phyloP scores from a whole-genome alignment of 2,797 vertebrate genomes.

The Parauchenoglanis ngamensis region DNA sequence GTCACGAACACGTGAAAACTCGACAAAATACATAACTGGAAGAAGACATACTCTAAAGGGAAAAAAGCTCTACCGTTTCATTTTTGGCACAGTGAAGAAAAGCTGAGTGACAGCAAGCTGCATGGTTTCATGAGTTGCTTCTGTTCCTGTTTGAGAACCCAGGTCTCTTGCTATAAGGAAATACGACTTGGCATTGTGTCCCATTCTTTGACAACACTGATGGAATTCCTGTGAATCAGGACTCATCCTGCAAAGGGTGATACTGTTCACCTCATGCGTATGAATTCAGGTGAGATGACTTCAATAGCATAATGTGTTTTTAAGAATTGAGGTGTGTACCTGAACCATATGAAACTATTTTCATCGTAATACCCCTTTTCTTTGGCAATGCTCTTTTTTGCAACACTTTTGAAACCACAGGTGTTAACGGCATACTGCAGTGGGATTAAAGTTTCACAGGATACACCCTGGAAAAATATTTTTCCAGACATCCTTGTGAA shows the following conservation, averaged over 20 bases:
- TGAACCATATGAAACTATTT: slow-evolving; percentile 23
- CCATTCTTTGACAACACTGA: background rate
- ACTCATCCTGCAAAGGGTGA: background rate
- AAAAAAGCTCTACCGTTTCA: slow-evolving; percentile 54
- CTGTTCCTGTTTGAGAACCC: background rate
- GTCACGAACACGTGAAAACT: slow-evolving; percentile 53
- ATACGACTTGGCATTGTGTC: background rate
- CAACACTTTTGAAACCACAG: slow-evolving; percentile 60
- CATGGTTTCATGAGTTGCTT: slow-evolving; percentile 43
- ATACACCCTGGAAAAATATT: slow-evolving; percentile 68
- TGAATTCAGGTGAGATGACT: background rate
- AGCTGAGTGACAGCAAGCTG: slow-evolving; percentile 68
- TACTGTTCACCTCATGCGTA: background rate
- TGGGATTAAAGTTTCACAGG: slow-evolving; percentile 60
- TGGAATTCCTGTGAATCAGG: background rate
- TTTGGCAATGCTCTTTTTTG: slow-evolving; percentile 49
- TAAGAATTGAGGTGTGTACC: slow-evolving; percentile 1
- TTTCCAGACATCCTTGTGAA: slow-evolving; percentile 64
- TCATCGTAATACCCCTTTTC: slow-evolving; percentile 27
- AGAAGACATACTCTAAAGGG: slow-evolving; percentile 49
- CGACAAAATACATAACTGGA: slow-evolving; percentile 64
- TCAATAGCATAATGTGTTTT: slow-evolving; percentile 8
- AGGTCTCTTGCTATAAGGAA: background rate
- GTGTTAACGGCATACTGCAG: slow-evolving; percentile 64
- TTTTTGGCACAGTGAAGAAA: slow-evolving; percentile 58